Evolutionary conservation across 1,140 invertebrate species (phyloP).

Genomic region (Drosophila pseudoobscura): DNA sequence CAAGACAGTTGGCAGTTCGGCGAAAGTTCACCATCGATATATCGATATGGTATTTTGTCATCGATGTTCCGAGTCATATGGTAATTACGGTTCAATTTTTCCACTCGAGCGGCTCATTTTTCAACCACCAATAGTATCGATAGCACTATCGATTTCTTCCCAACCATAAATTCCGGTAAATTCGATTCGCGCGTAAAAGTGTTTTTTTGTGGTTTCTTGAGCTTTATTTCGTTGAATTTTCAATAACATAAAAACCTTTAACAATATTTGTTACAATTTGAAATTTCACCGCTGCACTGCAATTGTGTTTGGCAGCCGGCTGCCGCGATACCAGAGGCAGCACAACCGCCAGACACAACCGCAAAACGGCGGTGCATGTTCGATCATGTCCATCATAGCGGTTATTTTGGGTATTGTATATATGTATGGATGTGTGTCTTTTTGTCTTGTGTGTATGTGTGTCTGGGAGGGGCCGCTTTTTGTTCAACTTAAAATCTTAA

Average conservation of each 20-base stretch:
- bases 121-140: too few relatives aligned
- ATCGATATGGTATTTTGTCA: too few relatives aligned
- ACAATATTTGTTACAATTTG: slow-evolving; percentile 63
- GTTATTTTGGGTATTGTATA: slow-evolving; percentile 5
- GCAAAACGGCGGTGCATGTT: slow-evolving; percentile 38
- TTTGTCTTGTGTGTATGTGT: background rate
- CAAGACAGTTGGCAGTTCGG: too few relatives aligned
- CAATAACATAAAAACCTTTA: slow-evolving; percentile 72
- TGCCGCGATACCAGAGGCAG: slow-evolving; percentile 5
- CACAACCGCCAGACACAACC: slow-evolving; percentile 61
- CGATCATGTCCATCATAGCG: background rate
- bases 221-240: slow-evolving; percentile 65
- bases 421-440: background rate
- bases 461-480: background rate
- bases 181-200: background rate
- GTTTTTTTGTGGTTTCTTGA: slow-evolving; percentile 10
- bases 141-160: too few relatives aligned
- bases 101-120: too few relatives aligned
- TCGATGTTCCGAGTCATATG: too few relatives aligned
- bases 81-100: too few relatives aligned
- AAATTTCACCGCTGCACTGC: slow-evolving; percentile 46
- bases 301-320: slow-evolving; percentile 63
- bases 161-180: background rate
- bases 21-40: background rate
- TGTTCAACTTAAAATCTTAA: slow-evolving; percentile 32